Evolutionary conservation across 2,797 vertebrate genomes (phyloP).

Genomic region (Brachymystax lenok): DNA sequence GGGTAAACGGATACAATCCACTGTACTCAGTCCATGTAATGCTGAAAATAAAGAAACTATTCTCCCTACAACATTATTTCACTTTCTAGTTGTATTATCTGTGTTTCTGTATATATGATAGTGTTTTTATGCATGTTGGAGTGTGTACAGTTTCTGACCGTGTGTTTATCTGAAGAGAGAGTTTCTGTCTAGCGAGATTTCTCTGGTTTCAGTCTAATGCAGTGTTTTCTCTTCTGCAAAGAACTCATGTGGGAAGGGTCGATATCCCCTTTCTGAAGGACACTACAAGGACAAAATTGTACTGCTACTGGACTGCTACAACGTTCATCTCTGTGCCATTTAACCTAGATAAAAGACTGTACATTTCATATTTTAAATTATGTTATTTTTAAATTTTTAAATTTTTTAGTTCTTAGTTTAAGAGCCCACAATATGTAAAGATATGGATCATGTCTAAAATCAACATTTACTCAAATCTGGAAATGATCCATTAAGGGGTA

Average conservation of each 20-base stretch:
- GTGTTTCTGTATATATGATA: conserved; percentile 2
- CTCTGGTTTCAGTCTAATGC: conserved; percentile 31
- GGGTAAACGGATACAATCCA: conserved; percentile 3
- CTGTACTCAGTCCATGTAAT: conserved; percentile 10
- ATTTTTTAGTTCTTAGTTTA: background rate
- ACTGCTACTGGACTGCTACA: background rate
- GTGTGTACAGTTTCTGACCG: conserved; percentile 13
- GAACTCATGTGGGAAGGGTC: conserved; percentile 7
- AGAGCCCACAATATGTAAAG: background rate
- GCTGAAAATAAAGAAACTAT: background rate
- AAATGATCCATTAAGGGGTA: background rate
- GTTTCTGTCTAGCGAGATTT: conserved; percentile 24
- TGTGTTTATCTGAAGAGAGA: conserved; percentile 10
- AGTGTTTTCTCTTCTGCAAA: conserved; percentile 13
- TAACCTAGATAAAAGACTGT: background rate
- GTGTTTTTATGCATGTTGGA: conserved; percentile 8
- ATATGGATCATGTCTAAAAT: background rate
- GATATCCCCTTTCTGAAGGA: background rate
- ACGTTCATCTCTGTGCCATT: background rate
- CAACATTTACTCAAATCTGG: background rate
- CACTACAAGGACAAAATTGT: background rate
- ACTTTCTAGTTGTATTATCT: conserved; percentile 19
- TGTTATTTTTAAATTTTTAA: no score
- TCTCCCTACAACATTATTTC: background rate
- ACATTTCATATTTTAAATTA: background rate